Percentiles rank a stretch among this genome's conserved stretches.
These are phyloP conservation scores for Tenrec ecaudatus DNA, from an alignment of 2,113 vertebrate genomes.

Conservation along the genomic window DNA sequence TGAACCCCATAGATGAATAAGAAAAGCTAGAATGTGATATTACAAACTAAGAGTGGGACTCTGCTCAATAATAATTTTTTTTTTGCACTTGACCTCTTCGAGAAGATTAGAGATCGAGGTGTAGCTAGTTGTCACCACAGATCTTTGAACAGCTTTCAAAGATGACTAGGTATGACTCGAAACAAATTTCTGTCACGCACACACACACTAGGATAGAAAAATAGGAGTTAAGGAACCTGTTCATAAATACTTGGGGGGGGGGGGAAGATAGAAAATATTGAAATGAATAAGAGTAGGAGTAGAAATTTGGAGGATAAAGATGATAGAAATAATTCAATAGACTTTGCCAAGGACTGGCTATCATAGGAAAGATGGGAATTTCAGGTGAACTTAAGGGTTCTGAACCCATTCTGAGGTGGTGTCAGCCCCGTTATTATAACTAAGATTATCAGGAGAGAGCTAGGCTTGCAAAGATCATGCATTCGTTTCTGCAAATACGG, in stretches of 20 bases:
- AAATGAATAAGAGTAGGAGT: not conserved
- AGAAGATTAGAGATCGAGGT: conserved; percentile 3
- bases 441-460: not conserved
- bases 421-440: not conserved
- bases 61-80: conserved; percentile 13
- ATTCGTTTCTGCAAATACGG: not conserved
- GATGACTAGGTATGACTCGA: not conserved
- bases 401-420: not conserved
- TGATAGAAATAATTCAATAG: not conserved
- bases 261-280: not conserved
- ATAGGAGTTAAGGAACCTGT: not conserved
- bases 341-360: not conserved
- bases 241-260: not conserved
- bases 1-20: not conserved
- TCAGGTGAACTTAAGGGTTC: not conserved
- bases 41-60: not conserved
- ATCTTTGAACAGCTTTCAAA: not conserved
- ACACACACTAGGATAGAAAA: not conserved
- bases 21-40: not conserved
- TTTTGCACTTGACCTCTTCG: conserved; percentile 20
- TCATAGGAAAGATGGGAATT: not conserved
- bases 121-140: not conserved
- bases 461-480: not conserved
- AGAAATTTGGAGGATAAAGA: not conserved
- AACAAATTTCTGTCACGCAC: not conserved